phyloP scores from a whole-genome alignment of 1,140 invertebrate species.

The Apocrypta bakeri region DNA sequence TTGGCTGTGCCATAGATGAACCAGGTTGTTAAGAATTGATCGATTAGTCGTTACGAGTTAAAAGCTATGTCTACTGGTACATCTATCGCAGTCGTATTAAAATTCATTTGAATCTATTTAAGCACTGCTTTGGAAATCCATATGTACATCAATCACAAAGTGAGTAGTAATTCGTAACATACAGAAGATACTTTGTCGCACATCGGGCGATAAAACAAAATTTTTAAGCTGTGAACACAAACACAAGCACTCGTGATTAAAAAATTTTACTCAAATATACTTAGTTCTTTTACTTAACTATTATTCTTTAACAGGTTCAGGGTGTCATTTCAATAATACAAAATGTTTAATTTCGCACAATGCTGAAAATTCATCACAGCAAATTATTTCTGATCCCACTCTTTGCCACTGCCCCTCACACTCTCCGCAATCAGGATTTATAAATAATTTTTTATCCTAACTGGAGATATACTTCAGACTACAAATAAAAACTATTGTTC shows the following conservation, averaged over 20 bases:
- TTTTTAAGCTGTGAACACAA: slow-evolving; percentile 42
- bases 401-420: background rate
- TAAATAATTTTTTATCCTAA: background rate
- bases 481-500: background rate
- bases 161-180: background rate
- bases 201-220: slow-evolving; percentile 26
- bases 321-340: slow-evolving; percentile 40
- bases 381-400: slow-evolving; percentile 37
- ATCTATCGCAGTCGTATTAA: background rate
- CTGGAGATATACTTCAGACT: background rate
- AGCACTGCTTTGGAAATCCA: slow-evolving; percentile 9
- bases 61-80: background rate
- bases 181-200: slow-evolving; percentile 11
- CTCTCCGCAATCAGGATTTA: background rate
- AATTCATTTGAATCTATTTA: slow-evolving; percentile 1
- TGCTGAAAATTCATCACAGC: slow-evolving; percentile 48
- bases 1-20: background rate
- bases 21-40: background rate
- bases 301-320: slow-evolving; percentile 39
- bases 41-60: background rate
- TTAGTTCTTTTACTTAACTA: slow-evolving; percentile 42
- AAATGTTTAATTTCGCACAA: slow-evolving; percentile 40
- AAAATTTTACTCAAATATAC: slow-evolving; percentile 38
- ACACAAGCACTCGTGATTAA: slow-evolving; percentile 45
- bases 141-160: slow-evolving; percentile 33